Percentiles rank a stretch among this genome's conserved stretches.
Conservation (phyloP, 2,888 invertebrate species). For the Therioaphis trifolii region DNA sequence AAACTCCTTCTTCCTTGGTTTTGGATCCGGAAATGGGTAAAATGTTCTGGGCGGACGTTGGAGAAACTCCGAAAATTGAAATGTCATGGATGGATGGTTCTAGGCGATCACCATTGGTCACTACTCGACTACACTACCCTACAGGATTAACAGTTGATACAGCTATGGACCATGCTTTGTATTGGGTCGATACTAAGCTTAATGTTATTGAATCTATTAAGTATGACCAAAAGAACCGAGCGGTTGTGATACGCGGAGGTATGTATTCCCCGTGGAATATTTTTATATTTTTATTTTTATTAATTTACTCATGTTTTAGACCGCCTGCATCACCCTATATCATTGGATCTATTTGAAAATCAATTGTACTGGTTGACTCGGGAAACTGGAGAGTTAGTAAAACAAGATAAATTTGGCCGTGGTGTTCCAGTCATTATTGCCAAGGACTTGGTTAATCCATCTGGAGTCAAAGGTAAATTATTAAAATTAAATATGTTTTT, state of each 20-base stretch:
- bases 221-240: conserved; percentile 82
- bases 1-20: conserved; percentile 88
- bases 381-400: conserved; percentile 85
- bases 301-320: conserved; percentile 68
- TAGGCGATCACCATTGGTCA: conserved; percentile 83
- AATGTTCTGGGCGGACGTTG: conserved; percentile 95
- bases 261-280: conserved; percentile 40
- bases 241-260: conserved; percentile 77
- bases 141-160: conserved; percentile 91
- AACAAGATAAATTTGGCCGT: conserved; percentile 96
- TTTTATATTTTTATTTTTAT: conserved; percentile 45
- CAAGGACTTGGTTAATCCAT: conserved; percentile 85
- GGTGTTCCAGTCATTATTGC: conserved; percentile 88
- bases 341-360: conserved; percentile 94
- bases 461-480: conserved; percentile 80
- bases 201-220: conserved; percentile 89
- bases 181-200: conserved; percentile 95
- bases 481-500: neutral
- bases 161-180: conserved; percentile 87
- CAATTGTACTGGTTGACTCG: conserved; percentile 93
- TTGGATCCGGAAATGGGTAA: conserved; percentile 87
- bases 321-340: conserved; percentile 81
- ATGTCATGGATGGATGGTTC: conserved; percentile 97
- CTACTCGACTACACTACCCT: conserved; percentile 86
- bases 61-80: conserved; percentile 92